phyloP scores from a whole-genome alignment of 1,140 invertebrate species.

The Drosophila gunungcola region DNA sequence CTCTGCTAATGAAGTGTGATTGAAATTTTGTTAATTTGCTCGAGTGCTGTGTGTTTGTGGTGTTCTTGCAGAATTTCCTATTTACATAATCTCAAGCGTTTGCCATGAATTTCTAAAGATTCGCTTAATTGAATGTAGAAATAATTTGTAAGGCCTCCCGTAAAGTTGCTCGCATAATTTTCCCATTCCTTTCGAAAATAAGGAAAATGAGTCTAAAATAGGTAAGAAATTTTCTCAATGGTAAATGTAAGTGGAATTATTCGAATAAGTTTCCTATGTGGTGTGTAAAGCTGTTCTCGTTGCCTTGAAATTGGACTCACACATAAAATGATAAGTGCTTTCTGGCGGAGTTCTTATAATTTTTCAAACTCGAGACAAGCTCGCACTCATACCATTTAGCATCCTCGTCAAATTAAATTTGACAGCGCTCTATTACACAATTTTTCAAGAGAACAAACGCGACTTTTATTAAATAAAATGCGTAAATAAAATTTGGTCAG shows the following conservation, averaged over 20 bases:
- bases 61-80: conserved; percentile 50
- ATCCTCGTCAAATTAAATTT: conserved; percentile 72
- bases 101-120: conserved; percentile 55
- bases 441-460: conserved; percentile 39
- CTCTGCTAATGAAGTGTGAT: conserved; percentile 75
- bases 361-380: conserved; percentile 1
- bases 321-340: no score
- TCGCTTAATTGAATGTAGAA: conserved; percentile 55
- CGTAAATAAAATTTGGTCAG: conserved; percentile 66
- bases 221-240: neutral
- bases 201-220: conserved; percentile 16
- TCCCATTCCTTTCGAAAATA: conserved; percentile 1
- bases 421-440: conserved; percentile 66
- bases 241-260: neutral
- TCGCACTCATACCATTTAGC: conserved; percentile 27
- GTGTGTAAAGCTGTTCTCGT: neutral
- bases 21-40: conserved; percentile 76
- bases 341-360: conserved; percentile 1
- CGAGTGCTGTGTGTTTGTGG: conserved; percentile 48
- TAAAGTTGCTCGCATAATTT: conserved; percentile 45
- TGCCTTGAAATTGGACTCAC: no score
- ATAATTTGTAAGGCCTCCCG: conserved; percentile 53
- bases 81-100: conserved; percentile 63
- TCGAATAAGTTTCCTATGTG: neutral
- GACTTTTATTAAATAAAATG: conserved; percentile 74